Evolutionary conservation across 2,888 invertebrate genomes (phyloP).

Genomic region (Prosopocoilus inquinatus): DNA sequence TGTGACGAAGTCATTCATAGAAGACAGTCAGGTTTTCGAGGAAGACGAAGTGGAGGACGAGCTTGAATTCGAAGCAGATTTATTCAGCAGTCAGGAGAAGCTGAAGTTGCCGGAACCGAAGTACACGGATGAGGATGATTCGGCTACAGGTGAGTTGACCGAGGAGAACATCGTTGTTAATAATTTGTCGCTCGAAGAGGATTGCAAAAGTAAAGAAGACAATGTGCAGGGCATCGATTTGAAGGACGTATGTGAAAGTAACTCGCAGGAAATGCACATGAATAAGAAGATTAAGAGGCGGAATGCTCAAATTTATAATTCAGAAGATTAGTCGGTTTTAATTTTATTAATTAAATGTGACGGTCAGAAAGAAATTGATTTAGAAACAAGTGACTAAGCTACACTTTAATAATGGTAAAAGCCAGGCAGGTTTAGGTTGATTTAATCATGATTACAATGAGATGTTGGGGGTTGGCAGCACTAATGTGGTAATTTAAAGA

Average conservation of each 20-base stretch:
- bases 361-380: too few relatives aligned
- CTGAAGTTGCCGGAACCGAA: slow-evolving; percentile 40
- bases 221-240: slow-evolving; percentile 2
- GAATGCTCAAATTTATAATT: slow-evolving; percentile 47
- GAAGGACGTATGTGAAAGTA: slow-evolving; percentile 4
- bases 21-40: slow-evolving; percentile 21
- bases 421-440: too few relatives aligned
- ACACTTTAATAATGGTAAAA: too few relatives aligned
- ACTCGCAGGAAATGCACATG: slow-evolving; percentile 22
- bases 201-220: neutral
- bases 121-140: slow-evolving; percentile 6
- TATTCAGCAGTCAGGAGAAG: slow-evolving; percentile 17
- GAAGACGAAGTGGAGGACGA: slow-evolving; percentile 2
- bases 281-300: slow-evolving; percentile 50
- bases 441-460: too few relatives aligned
- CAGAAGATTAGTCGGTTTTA: slow-evolving; percentile 6
- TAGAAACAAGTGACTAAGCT: too few relatives aligned
- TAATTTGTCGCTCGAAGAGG: neutral
- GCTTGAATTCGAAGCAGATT: slow-evolving; percentile 15
- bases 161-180: neutral
- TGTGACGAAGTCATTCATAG: slow-evolving; percentile 18
- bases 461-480: too few relatives aligned
- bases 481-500: too few relatives aligned
- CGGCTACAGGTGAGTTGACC: neutral
- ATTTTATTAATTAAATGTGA: neutral